These are phyloP conservation scores for Gobionotothen gibberifrons DNA, from an alignment of 2,797 vertebrate genomes.

Conservation along the genomic window DNA sequence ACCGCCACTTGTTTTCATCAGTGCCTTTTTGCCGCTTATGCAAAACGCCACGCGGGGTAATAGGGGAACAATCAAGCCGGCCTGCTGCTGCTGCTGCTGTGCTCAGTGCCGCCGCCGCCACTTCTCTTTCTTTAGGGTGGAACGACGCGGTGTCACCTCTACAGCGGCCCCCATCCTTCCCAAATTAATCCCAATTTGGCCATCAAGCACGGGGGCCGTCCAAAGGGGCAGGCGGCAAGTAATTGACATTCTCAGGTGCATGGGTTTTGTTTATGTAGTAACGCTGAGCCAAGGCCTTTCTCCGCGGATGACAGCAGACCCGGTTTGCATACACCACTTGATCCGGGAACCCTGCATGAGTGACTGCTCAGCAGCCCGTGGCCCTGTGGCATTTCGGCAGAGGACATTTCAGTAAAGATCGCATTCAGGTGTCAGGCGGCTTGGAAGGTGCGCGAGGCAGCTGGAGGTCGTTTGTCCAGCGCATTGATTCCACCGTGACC, in stretches of 20 bases:
- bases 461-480: conserved; percentile 78
- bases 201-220: conserved; percentile 66
- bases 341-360: conserved; percentile 74
- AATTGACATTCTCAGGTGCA: conserved; percentile 83
- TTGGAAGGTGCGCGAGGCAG: conserved; percentile 67
- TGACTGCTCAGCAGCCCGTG: conserved; percentile 80
- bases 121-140: conserved; percentile 61
- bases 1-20: conserved; percentile 84
- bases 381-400: conserved; percentile 79
- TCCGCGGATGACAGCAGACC: conserved; percentile 65
- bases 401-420: conserved; percentile 79
- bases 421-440: conserved; percentile 79
- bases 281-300: conserved; percentile 73
- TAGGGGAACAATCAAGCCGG: conserved; percentile 76
- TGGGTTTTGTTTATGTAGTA: conserved; percentile 80
- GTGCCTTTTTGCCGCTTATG: conserved; percentile 79
- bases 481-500: conserved; percentile 79
- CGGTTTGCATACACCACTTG: conserved; percentile 73
- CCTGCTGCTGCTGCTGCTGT: conserved; percentile 69
- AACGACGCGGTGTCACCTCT: conserved; percentile 78
- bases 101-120: conserved; percentile 49
- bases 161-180: conserved; percentile 66
- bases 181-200: conserved; percentile 84
- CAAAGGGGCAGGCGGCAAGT: conserved; percentile 65
- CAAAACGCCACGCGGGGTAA: conserved; percentile 75